These are phyloP conservation scores for Sepioteuthis lessoniana DNA, from an alignment of 2,888 invertebrate species.

Conservation along the genomic window DNA sequence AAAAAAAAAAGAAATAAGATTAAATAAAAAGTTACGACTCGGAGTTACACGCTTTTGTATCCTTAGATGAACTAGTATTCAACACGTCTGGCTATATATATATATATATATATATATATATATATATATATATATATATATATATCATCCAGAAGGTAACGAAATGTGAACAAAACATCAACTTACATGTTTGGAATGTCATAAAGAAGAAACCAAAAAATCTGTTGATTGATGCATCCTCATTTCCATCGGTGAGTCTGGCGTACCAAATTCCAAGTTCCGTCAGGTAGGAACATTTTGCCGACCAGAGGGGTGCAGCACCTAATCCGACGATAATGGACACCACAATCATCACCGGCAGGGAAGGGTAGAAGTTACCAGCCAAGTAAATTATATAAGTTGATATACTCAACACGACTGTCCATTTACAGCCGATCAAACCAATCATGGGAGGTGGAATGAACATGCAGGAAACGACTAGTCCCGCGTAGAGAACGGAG, in stretches of 20 bases:
- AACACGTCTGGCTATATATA: no score
- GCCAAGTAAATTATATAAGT: constrained; percentile 96
- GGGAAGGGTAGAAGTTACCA: constrained; percentile 91
- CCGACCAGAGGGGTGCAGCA: constrained; percentile 98
- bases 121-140: no score
- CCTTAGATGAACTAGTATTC: no score
- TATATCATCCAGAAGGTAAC: not conserved
- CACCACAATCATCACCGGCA: constrained; percentile 84
- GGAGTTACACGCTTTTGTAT: no score
- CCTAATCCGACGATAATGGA: constrained; percentile 95
- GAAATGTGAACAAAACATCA: not conserved
- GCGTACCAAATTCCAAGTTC: constrained; percentile 87
- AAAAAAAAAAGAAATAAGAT: no score
- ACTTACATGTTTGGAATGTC: constrained; percentile 95
- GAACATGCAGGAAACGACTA: constrained; percentile 96
- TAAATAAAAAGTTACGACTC: no score
- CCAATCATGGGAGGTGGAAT: constrained; percentile 76
- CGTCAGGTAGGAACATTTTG: constrained; percentile 97
- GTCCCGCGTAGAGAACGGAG: constrained; percentile 91
- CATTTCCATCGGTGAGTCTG: constrained; percentile 83
- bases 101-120: no score
- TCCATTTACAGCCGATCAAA: constrained; percentile 93
- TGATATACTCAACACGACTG: constrained; percentile 91
- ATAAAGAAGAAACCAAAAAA: constrained; percentile 99
- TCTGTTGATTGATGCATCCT: constrained; percentile 93